Evolutionary conservation across 2,113 vertebrate genomes (phyloP).

Genomic region (Stigmatopora argus): DNA sequence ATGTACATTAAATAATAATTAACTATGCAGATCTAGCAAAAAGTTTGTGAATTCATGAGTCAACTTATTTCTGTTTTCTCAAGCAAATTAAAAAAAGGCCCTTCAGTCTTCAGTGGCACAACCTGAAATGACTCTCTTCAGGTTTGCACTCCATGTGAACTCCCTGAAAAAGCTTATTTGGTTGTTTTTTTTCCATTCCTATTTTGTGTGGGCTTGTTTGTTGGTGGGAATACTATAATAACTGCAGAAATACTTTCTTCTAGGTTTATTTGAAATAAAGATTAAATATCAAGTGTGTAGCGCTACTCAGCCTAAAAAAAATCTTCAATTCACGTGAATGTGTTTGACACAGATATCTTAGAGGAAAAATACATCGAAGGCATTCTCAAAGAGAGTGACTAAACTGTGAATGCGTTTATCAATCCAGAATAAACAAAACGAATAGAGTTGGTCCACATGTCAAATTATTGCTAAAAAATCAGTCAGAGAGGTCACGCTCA

Average conservation of each 20-base stretch:
- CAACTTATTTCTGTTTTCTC: not conserved
- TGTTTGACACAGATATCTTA: constrained; percentile 50
- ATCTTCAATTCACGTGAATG: constrained; percentile 41
- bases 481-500: no score
- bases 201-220: constrained; percentile 24
- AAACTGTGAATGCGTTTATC: constrained; percentile 61
- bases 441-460: constrained; percentile 56
- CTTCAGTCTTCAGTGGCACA: not conserved
- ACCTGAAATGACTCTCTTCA: constrained; percentile 1
- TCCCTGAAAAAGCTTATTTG: constrained; percentile 14
- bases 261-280: constrained; percentile 18
- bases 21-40: not conserved
- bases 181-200: constrained; percentile 20
- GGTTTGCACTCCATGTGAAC: constrained; percentile 19
- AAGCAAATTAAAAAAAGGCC: not conserved
- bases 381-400: constrained; percentile 60
- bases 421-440: constrained; percentile 67
- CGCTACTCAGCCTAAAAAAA: constrained; percentile 45
- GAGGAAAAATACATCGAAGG: constrained; percentile 47
- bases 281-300: constrained; percentile 36
- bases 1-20: not conserved
- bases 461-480: no score
- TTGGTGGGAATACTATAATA: constrained; percentile 18
- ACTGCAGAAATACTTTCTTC: constrained; percentile 27
- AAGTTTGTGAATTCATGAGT: constrained; percentile 2